Percentiles rank a stretch among this genome's conserved stretches.
Conservation (phyloP, 2,888 invertebrate species). For the Dioctria rufipes region DNA sequence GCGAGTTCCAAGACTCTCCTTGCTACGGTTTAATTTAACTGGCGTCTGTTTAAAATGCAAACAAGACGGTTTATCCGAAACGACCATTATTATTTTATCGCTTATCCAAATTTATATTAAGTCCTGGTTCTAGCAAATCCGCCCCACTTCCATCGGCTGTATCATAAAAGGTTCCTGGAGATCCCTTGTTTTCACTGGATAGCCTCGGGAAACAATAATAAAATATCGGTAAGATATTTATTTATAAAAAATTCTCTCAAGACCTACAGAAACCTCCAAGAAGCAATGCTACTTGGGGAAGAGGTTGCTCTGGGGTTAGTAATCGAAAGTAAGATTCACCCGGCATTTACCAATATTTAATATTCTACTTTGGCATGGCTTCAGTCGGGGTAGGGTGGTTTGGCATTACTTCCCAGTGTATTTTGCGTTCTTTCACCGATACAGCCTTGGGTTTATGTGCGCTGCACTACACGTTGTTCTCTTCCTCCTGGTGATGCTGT, state of each 20-base stretch:
- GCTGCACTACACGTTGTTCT: too few relatives aligned
- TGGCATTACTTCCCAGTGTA: too few relatives aligned
- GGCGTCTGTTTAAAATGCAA: constrained; percentile 59
- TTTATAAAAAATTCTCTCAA: constrained; percentile 54
- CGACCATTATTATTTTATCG: constrained; percentile 60
- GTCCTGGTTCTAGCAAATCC: constrained; percentile 38
- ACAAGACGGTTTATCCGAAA: constrained; percentile 60
- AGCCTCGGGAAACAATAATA: constrained; percentile 59
- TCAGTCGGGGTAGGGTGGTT: not conserved
- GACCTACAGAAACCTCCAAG: constrained; percentile 11
- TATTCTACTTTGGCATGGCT: constrained; percentile 38
- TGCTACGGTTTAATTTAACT: constrained; percentile 56
- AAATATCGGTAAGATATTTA: constrained; percentile 59
- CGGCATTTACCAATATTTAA: constrained; percentile 57
- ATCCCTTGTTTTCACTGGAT: constrained; percentile 56
- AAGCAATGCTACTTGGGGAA: constrained; percentile 14
- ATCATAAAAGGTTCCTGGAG: constrained; percentile 39
- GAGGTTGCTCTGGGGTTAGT: constrained; percentile 8
- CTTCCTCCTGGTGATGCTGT: too few relatives aligned
- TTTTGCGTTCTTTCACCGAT: too few relatives aligned
- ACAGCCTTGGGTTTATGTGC: too few relatives aligned
- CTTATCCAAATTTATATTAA: constrained; percentile 60
- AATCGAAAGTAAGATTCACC: constrained; percentile 31
- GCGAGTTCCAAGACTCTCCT: not conserved
- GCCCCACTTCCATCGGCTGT: constrained; percentile 2